Evolutionary conservation across 2,888 invertebrate genomes (phyloP).

Genomic region (Pristionchus entomophagus): DNA sequence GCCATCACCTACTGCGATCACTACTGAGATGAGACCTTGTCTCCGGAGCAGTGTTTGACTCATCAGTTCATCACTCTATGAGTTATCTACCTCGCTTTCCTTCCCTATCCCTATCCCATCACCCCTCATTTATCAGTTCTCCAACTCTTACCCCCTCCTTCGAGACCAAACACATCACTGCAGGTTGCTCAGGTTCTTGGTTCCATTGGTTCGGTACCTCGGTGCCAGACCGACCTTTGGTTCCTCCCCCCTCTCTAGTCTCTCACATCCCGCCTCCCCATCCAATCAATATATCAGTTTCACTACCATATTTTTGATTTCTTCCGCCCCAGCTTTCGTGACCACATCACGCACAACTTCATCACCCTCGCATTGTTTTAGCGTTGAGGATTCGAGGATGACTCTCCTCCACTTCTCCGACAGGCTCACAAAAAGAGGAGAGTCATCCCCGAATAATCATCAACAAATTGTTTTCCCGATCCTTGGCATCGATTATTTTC

Average conservation of each 20-base stretch:
- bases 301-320: background rate
- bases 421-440: too few species aligned
- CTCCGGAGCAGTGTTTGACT: background rate
- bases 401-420: too few species aligned
- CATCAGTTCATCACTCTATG: background rate
- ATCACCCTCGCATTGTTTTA: too few species aligned
- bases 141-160: background rate
- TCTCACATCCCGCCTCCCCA: background rate
- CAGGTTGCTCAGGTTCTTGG: constrained; percentile 8
- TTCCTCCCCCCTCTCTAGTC: constrained; percentile 15
- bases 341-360: background rate
- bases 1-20: too few species aligned
- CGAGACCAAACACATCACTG: background rate
- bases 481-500: constrained; percentile 6
- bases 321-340: background rate
- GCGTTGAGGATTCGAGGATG: too few species aligned
- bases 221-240: too few species aligned
- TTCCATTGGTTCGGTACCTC: too few species aligned
- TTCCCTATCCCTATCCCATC: background rate
- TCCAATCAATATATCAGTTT: constrained; percentile 4
- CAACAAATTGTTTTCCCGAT: background rate
- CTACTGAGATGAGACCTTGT: background rate
- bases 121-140: background rate
- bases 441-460: background rate
- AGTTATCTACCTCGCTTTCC: background rate